Evolutionary conservation across 2,888 invertebrate species (phyloP), one percentile per base, ranked within the genome.

Genomic region (Drosophila merina): DNA sequence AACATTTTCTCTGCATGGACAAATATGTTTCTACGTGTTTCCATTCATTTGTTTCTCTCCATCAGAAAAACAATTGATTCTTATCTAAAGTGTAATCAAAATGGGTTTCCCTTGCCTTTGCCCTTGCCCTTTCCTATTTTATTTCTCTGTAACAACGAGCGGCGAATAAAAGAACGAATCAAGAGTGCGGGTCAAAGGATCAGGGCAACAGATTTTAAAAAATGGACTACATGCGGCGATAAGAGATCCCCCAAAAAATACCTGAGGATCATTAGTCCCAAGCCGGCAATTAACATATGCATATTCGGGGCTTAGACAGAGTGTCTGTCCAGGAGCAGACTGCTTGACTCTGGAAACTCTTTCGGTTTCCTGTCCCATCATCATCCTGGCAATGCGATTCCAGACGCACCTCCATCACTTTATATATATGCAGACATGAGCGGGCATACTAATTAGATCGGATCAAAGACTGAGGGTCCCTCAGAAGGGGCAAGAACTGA

Each of bases 71-170:
- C 81, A 78, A 86, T 86, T 85, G 83, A 84, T 84, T 82, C 75
- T 85, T 84, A 84, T 84, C 83, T 77, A 63, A 82, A 87, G 79
- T 79, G 75, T 77, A 77, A 87, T 87, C 87, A 85, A 87, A 87
- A 82, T 78, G 81, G 68, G 86, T 81, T 86, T 80, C 73, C 77
- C 76, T 62, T 58, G 75, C 67, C 42, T 56, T 78, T 86, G 85
- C 74, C 83, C 77, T 62, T 58, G 77, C 67, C 40, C 49, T 52
- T 52, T 47, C 48, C 50, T 49, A 25, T 51, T 67, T 48, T 26
- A 8, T 10, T 64, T 12, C 33, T 56, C 33, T 55, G 25, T 59
- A 31, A 14, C 48, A 54, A 12, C 12, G 8, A 54, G 45, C 71
- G 79, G 55, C 59, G 86, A 72, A 86, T 81, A 74, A 81, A 81